phyloP scores from a whole-genome alignment of 2,888 invertebrate genomes.

The Melangyna quadrimaculata region DNA sequence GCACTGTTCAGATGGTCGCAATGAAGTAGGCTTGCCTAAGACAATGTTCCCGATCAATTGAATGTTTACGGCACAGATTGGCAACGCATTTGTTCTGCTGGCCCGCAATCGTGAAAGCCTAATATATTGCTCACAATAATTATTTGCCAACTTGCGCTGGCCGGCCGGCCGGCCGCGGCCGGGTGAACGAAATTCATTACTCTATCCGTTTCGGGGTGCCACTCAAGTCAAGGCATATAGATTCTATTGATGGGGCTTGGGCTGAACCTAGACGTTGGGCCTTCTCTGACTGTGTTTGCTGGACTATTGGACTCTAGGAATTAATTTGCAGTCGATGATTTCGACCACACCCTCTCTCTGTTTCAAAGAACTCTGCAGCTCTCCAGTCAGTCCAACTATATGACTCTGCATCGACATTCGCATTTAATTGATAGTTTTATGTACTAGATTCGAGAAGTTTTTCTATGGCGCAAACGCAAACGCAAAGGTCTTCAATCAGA shows the following conservation, averaged over 20 bases:
- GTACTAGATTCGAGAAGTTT: constrained; percentile 52
- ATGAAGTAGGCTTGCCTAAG: constrained; percentile 63
- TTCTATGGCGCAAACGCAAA: constrained; percentile 1
- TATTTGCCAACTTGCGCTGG: constrained; percentile 65
- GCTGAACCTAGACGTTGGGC: not conserved
- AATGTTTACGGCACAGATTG: constrained; percentile 70
- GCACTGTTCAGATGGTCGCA: not conserved
- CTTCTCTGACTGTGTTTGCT: not conserved
- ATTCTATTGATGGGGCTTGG: constrained; percentile 12
- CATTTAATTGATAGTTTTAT: constrained; percentile 72
- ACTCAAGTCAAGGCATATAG: constrained; percentile 20
- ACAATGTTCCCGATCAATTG: constrained; percentile 69
- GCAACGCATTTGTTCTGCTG: constrained; percentile 66
- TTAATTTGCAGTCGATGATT: constrained; percentile 72
- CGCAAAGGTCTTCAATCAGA: not conserved
- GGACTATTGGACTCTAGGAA: constrained; percentile 49
- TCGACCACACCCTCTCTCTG: constrained; percentile 65
- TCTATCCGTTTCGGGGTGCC: constrained; percentile 58
- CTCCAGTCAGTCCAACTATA: constrained; percentile 33
- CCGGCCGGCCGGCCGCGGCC: too few species aligned
- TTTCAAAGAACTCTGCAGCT: not conserved
- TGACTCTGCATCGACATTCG: constrained; percentile 64
- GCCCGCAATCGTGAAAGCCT: constrained; percentile 60
- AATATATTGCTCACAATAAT: constrained; percentile 71
- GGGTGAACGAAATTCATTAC: constrained; percentile 64